Conservation (phyloP, 2,888 invertebrate species). For the Cataglyphis altisquamis region DNA sequence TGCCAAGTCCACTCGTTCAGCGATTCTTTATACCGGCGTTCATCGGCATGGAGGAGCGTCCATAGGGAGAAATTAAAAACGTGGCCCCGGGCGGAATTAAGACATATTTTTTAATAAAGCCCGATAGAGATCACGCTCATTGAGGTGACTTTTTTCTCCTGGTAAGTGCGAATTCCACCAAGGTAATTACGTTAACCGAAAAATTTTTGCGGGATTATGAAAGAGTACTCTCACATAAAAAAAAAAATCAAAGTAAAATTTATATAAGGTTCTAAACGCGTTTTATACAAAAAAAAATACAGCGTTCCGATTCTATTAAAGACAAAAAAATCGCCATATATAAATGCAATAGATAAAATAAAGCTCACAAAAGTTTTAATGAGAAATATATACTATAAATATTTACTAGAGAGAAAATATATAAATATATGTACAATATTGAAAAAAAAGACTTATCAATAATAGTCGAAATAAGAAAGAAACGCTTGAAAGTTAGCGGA, state of each 20-base stretch:
- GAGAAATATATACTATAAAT: not conserved
- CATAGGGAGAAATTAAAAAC: constrained; percentile 74
- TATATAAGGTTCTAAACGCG: not conserved
- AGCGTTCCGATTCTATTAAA: not conserved
- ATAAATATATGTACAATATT: not conserved
- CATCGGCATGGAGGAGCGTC: constrained; percentile 61
- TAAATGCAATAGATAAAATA: not conserved
- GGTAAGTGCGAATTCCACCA: constrained; percentile 34
- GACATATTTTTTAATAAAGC: constrained; percentile 82
- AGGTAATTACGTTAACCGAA: constrained; percentile 40
- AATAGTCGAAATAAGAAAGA: constrained; percentile 61
- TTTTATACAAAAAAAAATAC: not conserved
- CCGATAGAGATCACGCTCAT: constrained; percentile 74
- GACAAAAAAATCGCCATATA: not conserved
- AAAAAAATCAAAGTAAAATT: constrained; percentile 26
- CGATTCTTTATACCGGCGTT: constrained; percentile 59
- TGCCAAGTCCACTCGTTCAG: constrained; percentile 58
- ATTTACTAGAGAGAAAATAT: not conserved
- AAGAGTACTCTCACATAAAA: not conserved
- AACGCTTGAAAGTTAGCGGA: constrained; percentile 58
- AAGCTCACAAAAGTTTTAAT: not conserved
- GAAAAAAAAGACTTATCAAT: constrained; percentile 5
- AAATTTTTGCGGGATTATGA: constrained; percentile 37
- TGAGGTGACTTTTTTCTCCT: constrained; percentile 47
- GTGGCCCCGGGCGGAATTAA: constrained; percentile 76